Base-by-base conservation (phyloP, 2,888 invertebrate species). In the Epinotia demarniana region DNA sequence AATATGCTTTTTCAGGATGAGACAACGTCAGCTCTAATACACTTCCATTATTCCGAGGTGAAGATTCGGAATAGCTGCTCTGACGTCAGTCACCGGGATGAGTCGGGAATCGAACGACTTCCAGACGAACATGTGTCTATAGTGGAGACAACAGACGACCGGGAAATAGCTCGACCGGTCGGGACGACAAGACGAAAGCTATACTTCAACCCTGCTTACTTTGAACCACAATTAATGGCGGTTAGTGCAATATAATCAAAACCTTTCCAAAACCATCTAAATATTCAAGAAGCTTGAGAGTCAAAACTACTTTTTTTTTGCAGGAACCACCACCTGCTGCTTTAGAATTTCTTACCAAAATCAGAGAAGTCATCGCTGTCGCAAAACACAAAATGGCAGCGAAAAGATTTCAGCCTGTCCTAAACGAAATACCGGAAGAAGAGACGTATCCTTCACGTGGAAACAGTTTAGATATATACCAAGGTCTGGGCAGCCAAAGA, bases 271-370 rank as follows among this genome's bases (percentile, higher is more conserved):
- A 23, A 23, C 1, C 0, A 58, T 58, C 49, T 19, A 57, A 11
- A 13, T 8, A 27, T 13, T 49, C 33, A 12, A 68, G 18, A 43
- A 33, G 72, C 70, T 79, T 78, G 9, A 66, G 9, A 18, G 11
- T 12, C 18, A 16, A 23, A 53, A 53, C 27, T 18, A 18, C 5
- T 1, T 70, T 77, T 67, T 77, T 80, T 82, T 80, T 82, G n/a
- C 92, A 98, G 97, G 96, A 97, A 81, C 98, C 98, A 27, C 98
- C 98, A 63, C 97, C 97, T 60, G 98, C 98, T 72, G 98, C 98
- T 33, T 92, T 98, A 80, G 98, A 98, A 89, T 98, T 98, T 87
- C 94, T 98, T 68, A 95, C 96, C 0, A 98, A 98, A 95, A 98
- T 98, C 78, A 96, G 98, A 78, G 98, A 98, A 94, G 98, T 98